Evolutionary conservation across 2,113 vertebrate species (phyloP).

Genomic region (Brachionichthys hirsutus): DNA sequence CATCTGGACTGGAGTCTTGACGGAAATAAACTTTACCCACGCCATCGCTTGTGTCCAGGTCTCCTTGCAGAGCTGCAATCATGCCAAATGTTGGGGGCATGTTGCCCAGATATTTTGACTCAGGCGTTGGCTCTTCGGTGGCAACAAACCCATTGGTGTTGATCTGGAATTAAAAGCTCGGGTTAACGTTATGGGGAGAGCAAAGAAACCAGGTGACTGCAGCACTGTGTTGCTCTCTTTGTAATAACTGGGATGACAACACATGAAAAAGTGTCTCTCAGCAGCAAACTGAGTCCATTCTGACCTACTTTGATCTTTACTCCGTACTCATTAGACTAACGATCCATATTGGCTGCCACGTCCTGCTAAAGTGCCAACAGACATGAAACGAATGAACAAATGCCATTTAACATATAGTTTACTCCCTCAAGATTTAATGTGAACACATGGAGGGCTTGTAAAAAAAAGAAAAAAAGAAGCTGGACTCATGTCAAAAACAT

Average conservation of each 20-base stretch:
- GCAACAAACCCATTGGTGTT: slow-evolving; percentile 89
- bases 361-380: slow-evolving; percentile 37
- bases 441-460: slow-evolving; percentile 37
- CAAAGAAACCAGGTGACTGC: slow-evolving; percentile 2
- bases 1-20: slow-evolving; percentile 79
- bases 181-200: slow-evolving; percentile 13
- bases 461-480: slow-evolving; percentile 40
- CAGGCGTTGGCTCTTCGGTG: slow-evolving; percentile 73
- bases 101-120: slow-evolving; percentile 80
- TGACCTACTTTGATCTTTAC: slow-evolving; percentile 56
- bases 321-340: slow-evolving; percentile 61
- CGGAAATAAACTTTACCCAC: slow-evolving; percentile 84
- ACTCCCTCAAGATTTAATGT: slow-evolving; percentile 35
- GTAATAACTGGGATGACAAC: slow-evolving; percentile 5
- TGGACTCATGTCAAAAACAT: slow-evolving; percentile 42
- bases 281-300: slow-evolving; percentile 9
- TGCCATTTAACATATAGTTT: slow-evolving; percentile 25
- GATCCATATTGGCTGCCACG: slow-evolving; percentile 45
- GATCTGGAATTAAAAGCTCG: slow-evolving; percentile 77
- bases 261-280: slow-evolving; percentile 14
- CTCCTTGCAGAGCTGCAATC: slow-evolving; percentile 85
- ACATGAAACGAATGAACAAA: slow-evolving; percentile 39
- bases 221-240: not conserved
- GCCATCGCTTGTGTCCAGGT: slow-evolving; percentile 85
- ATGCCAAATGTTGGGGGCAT: slow-evolving; percentile 85